These are phyloP conservation scores for Pogoniulus pusillus DNA, from an alignment of 2,797 vertebrate species.

Conservation along the genomic window DNA sequence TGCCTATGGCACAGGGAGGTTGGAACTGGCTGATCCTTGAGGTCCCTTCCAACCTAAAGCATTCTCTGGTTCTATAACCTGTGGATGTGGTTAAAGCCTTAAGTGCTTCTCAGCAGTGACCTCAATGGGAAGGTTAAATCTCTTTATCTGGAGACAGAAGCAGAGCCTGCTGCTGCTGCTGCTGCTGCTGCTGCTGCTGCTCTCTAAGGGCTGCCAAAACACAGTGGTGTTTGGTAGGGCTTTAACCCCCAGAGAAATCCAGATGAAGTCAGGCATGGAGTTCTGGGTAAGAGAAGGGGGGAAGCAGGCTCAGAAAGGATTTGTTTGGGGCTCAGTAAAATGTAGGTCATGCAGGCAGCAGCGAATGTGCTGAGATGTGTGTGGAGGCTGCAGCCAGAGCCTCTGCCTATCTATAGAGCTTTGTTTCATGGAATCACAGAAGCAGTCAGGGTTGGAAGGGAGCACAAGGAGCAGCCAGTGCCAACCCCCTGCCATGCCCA, in stretches of 20 bases:
- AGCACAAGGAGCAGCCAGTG: no score
- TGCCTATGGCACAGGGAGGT: no score
- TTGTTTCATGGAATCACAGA: no score
- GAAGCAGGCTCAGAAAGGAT: constrained; percentile 54
- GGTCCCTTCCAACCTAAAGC: no score
- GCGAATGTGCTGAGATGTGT: not conserved
- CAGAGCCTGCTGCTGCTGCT: not conserved
- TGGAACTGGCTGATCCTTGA: no score
- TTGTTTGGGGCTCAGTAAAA: constrained; percentile 51
- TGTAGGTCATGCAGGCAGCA: constrained; percentile 48
- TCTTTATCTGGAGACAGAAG: not conserved
- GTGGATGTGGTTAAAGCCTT: not conserved
- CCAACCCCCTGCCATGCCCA: no score
- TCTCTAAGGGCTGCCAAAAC: not conserved
- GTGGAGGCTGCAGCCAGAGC: not conserved
- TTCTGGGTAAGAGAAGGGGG: not conserved
- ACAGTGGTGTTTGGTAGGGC: not conserved
- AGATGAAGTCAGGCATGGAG: constrained; percentile 16
- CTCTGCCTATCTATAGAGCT: not conserved
- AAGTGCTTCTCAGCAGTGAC: not conserved
- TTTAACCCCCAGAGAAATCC: constrained; percentile 6
- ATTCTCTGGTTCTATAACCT: no score
- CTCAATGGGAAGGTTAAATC: not conserved
- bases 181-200: not conserved
- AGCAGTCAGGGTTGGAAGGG: no score